Evolutionary conservation across 2,888 invertebrate species (phyloP).

Genomic region (Tinea semifulvella): DNA sequence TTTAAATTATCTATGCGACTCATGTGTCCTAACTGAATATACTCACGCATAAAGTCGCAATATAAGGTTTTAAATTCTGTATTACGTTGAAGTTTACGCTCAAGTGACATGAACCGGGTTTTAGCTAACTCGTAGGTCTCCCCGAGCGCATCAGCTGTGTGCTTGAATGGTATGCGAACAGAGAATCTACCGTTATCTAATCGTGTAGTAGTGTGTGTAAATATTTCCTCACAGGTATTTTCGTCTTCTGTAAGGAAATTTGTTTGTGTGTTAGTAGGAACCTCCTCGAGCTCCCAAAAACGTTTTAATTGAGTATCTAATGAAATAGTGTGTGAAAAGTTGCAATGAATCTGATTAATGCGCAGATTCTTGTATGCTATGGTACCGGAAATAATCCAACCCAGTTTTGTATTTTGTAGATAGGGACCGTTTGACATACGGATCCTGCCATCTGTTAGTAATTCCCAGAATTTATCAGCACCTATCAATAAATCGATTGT

Average conservation of each 20-base stretch:
- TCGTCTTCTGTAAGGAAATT: slow-evolving; percentile 12
- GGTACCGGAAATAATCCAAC: slow-evolving; percentile 21
- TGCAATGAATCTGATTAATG: slow-evolving; percentile 16
- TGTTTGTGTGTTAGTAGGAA: slow-evolving; percentile 8
- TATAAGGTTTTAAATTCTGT: slow-evolving; percentile 18
- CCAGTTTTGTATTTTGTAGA: slow-evolving; percentile 20
- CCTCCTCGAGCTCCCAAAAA: slow-evolving; percentile 21
- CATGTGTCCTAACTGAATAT: slow-evolving; percentile 20
- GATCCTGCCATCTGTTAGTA: slow-evolving; percentile 18
- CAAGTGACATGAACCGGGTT: slow-evolving; percentile 19
- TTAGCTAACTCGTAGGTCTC: slow-evolving; percentile 18
- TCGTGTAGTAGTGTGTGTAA: slow-evolving; percentile 18
- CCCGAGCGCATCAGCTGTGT: slow-evolving; percentile 19
- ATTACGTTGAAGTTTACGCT: slow-evolving; percentile 16
- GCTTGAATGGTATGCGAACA: slow-evolving; percentile 20
- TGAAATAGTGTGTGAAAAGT: slow-evolving; percentile 15
- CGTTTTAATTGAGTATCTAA: slow-evolving; percentile 15
- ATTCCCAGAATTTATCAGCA: slow-evolving; percentile 21
- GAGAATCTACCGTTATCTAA: slow-evolving; percentile 19
- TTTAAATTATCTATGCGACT: slow-evolving; percentile 1
- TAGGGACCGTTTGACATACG: slow-evolving; percentile 19
- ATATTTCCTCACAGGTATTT: slow-evolving; percentile 19
- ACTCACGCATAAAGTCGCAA: slow-evolving; percentile 19
- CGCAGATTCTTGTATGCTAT: slow-evolving; percentile 7
- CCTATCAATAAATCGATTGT: slow-evolving; percentile 20